phyloP scores from a whole-genome alignment of 2,888 invertebrate species.

The Drosophila borborema region DNA sequence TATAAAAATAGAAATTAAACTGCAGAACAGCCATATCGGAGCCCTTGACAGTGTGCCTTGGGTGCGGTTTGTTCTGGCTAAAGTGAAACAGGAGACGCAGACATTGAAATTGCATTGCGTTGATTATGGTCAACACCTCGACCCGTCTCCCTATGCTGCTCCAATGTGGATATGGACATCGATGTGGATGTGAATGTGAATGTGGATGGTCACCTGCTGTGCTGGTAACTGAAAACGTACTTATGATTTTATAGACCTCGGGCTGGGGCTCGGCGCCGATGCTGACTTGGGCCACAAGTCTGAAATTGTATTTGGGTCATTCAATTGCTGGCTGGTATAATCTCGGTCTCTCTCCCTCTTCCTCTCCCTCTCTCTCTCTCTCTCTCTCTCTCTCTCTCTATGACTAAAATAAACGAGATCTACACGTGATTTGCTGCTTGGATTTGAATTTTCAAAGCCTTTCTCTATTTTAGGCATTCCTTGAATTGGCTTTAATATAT shows the following conservation, averaged over 20 bases:
- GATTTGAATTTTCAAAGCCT: neutral
- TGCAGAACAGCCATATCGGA: slow-evolving; percentile 13
- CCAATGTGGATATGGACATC: slow-evolving; percentile 16
- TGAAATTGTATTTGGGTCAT: slow-evolving; percentile 78
- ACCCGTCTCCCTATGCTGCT: slow-evolving; percentile 4
- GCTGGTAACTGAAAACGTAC: slow-evolving; percentile 80
- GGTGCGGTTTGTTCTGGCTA: slow-evolving; percentile 25
- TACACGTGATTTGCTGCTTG: slow-evolving; percentile 32
- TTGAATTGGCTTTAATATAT: slow-evolving; percentile 23
- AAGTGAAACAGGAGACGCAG: slow-evolving; percentile 70
- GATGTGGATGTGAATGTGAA: slow-evolving; percentile 28
- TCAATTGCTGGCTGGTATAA: slow-evolving; percentile 41
- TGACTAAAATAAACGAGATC: slow-evolving; percentile 44
- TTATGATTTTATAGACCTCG: slow-evolving; percentile 56
- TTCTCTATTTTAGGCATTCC: neutral
- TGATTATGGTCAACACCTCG: slow-evolving; percentile 72
- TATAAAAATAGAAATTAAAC: slow-evolving; percentile 15
- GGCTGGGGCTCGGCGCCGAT: slow-evolving; percentile 11
- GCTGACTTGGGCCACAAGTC: slow-evolving; percentile 27
- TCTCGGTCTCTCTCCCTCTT: neutral
- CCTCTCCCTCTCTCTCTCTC: neutral
- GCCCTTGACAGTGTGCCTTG: slow-evolving; percentile 18
- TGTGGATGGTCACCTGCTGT: slow-evolving; percentile 66
- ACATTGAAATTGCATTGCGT: slow-evolving; percentile 80
- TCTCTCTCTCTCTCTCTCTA: no score